These are phyloP conservation scores for Dromas ardeola DNA, from an alignment of 2,113 vertebrate species.

Conservation along the genomic window DNA sequence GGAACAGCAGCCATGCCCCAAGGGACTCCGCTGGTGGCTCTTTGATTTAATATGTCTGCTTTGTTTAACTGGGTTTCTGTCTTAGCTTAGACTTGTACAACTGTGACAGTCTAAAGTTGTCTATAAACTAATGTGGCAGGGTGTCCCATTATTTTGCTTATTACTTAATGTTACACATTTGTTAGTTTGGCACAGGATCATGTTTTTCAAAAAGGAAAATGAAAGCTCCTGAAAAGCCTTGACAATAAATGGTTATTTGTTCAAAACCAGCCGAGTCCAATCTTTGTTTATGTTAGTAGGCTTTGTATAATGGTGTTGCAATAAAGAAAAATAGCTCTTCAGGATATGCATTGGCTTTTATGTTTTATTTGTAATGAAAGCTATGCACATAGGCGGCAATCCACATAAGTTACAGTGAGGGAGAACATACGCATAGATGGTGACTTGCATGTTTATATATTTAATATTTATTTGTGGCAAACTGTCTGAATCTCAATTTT, in stretches of 20 bases:
- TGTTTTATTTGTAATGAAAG: constrained; percentile 61
- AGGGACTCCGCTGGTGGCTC: not conserved
- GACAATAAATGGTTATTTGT: constrained; percentile 66
- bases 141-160: constrained; percentile 34
- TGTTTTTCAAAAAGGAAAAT: constrained; percentile 59
- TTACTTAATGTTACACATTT: constrained; percentile 50
- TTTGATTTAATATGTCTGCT: not conserved
- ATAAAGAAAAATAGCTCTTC: constrained; percentile 58
- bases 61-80: not conserved
- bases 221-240: constrained; percentile 50
- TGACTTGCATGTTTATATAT: constrained; percentile 45
- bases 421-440: constrained; percentile 20
- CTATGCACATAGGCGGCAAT: constrained; percentile 44
- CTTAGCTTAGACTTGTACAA: not conserved
- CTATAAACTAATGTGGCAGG: constrained; percentile 8
- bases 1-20: not conserved
- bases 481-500: not conserved
- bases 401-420: constrained; percentile 47
- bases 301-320: constrained; percentile 40
- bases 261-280: constrained; percentile 53
- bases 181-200: constrained; percentile 35
- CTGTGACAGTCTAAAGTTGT: not conserved
- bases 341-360: not conserved
- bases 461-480: constrained; percentile 39
- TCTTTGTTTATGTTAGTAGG: constrained; percentile 62